Evolutionary conservation across 2,113 vertebrate species (phyloP).

Genomic region (Solenodon paradoxus): DNA sequence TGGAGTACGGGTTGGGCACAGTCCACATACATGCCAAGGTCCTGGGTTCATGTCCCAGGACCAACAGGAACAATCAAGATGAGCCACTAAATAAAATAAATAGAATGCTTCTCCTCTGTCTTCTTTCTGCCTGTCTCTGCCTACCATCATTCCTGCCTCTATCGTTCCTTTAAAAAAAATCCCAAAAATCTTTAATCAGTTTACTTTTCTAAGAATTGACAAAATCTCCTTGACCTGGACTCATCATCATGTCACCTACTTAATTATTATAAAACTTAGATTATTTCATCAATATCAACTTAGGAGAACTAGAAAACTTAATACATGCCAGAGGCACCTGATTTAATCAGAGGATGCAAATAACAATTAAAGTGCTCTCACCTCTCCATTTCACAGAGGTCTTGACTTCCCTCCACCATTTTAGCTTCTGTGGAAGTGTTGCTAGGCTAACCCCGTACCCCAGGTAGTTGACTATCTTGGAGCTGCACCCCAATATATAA

Average conservation of each 20-base stretch:
- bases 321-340: no score
- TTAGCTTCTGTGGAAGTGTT: not conserved
- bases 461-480: not conserved
- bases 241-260: not conserved
- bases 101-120: no score
- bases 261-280: constrained; percentile 17
- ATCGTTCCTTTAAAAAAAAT: no score
- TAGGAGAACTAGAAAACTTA: not conserved
- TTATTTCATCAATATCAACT: not conserved
- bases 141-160: no score
- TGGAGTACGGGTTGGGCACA: no score
- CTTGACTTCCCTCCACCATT: not conserved
- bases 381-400: not conserved
- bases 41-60: no score
- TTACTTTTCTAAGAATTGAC: not conserved
- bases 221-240: not conserved
- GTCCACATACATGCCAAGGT: no score
- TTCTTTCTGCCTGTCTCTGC: no score
- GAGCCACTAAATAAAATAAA: no score
- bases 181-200: not conserved
- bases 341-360: not conserved
- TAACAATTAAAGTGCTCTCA: not conserved
- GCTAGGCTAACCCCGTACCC: not conserved
- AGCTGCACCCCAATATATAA: not conserved
- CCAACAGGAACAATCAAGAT: no score